phyloP scores from a whole-genome alignment of 2,888 invertebrate genomes.

The Merodon equestris region DNA sequence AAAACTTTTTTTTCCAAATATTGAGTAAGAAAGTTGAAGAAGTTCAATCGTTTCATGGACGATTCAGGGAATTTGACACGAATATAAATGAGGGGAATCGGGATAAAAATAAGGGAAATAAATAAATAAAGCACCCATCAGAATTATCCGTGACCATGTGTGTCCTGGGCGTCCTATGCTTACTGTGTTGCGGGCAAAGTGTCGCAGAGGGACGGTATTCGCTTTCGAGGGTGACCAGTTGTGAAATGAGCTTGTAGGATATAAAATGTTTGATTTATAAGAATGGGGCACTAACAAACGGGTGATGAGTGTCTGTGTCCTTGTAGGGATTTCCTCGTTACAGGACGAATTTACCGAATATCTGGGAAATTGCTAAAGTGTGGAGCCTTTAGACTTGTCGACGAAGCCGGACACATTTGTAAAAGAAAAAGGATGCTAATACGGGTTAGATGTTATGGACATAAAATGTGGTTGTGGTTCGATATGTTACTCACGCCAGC shows the following conservation, averaged over 20 bases:
- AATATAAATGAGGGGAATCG: constrained; percentile 28
- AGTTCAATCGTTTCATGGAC: constrained; percentile 23
- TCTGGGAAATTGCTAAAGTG: too few species aligned
- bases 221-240: constrained; percentile 15
- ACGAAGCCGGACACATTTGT: too few species aligned
- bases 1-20: too few species aligned
- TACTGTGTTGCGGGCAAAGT: neutral
- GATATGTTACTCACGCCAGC: too few species aligned
- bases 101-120: constrained; percentile 20
- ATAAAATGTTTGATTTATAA: constrained; percentile 16
- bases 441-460: too few species aligned
- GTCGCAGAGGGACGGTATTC: too few species aligned
- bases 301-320: neutral
- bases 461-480: too few species aligned
- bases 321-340: too few species aligned
- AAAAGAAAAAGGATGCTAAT: too few species aligned
- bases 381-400: too few species aligned
- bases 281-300: neutral
- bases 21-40: constrained; percentile 21
- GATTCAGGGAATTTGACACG: constrained; percentile 23
- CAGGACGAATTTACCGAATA: too few species aligned
- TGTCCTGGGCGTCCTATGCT: constrained; percentile 9
- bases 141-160: constrained; percentile 20
- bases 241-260: constrained; percentile 2
- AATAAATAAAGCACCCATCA: constrained; percentile 35